Evolutionary conservation across 2,888 invertebrate species (phyloP).

Genomic region (Griposia aprilina): DNA sequence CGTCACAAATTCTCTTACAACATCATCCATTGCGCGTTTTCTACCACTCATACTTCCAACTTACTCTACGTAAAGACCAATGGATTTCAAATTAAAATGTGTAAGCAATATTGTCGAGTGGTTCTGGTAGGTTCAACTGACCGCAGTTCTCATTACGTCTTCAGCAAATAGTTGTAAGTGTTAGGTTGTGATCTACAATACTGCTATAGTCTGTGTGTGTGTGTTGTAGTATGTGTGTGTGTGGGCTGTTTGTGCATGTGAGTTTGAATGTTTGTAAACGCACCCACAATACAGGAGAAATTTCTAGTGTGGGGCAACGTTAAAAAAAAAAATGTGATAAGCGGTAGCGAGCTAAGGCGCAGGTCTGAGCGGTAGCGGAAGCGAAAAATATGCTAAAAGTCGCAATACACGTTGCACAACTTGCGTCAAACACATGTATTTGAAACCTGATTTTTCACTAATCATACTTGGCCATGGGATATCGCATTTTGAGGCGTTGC

Average conservation of each 20-base stretch:
- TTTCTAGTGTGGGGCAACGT: too few species aligned
- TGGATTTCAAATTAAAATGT: conserved; percentile 21
- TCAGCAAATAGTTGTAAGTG: conserved; percentile 65
- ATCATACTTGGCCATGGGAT: too few species aligned
- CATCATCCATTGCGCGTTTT: conserved; percentile 22
- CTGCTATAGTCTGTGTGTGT: too few species aligned
- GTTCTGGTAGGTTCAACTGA: conserved; percentile 43
- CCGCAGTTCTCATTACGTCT: conserved; percentile 62
- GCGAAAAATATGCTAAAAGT: neutral
- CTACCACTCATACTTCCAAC: accelerated
- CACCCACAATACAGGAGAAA: too few species aligned
- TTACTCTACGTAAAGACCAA: neutral
- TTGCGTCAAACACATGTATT: too few species aligned
- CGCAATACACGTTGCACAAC: neutral
- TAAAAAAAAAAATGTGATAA: too few species aligned
- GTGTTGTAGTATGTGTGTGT: too few species aligned
- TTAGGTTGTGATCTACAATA: conserved; percentile 1
- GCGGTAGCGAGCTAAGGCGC: neutral
- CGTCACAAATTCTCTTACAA: neutral
- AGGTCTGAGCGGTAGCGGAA: neutral
- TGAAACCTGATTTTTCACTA: too few species aligned
- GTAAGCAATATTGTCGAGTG: neutral
- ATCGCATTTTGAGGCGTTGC: too few species aligned
- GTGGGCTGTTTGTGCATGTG: too few species aligned
- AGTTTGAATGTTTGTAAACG: too few species aligned